Evolutionary conservation across 1,140 invertebrate genomes (phyloP).

Genomic region (Oncopodura yosiiana): DNA sequence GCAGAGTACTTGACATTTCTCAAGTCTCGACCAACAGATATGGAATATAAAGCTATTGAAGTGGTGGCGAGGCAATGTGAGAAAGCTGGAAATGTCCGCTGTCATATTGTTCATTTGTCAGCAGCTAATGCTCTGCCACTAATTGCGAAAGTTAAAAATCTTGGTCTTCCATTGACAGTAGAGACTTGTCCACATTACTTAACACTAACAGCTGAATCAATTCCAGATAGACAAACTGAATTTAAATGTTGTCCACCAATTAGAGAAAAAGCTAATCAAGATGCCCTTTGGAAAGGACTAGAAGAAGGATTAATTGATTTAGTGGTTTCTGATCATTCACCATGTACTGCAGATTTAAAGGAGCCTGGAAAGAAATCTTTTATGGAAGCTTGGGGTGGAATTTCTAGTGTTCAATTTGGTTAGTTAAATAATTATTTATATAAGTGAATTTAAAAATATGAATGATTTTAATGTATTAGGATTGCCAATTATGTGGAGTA

Average conservation of each 20-base stretch:
- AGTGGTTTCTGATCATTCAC: constrained; percentile 65
- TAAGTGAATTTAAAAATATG: constrained; percentile 4
- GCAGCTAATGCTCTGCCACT: constrained; percentile 48
- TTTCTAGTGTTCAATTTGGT: constrained; percentile 62
- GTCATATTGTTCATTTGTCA: constrained; percentile 64
- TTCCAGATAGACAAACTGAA: constrained; percentile 52
- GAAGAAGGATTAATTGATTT: constrained; percentile 49
- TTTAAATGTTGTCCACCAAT: constrained; percentile 65
- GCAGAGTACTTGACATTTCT: constrained; percentile 54
- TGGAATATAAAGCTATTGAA: constrained; percentile 57
- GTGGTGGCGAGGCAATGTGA: constrained; percentile 48
- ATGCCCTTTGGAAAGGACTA: constrained; percentile 52
- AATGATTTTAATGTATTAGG: constrained; percentile 40
- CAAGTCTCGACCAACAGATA: constrained; percentile 50
- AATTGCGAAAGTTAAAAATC: constrained; percentile 41
- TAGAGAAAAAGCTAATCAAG: constrained; percentile 50
- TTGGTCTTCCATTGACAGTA: constrained; percentile 47
- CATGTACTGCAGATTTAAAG: constrained; percentile 56
- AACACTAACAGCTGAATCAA: constrained; percentile 50
- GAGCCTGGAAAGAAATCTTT: constrained; percentile 49
- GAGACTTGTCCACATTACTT: constrained; percentile 67
- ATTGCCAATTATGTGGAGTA: constrained; percentile 56
- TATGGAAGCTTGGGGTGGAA: constrained; percentile 60
- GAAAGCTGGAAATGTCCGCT: constrained; percentile 40
- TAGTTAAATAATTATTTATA: constrained; percentile 20